phyloP scores from a whole-genome alignment of 2,888 invertebrate species.

The Monochamus alternatus region DNA sequence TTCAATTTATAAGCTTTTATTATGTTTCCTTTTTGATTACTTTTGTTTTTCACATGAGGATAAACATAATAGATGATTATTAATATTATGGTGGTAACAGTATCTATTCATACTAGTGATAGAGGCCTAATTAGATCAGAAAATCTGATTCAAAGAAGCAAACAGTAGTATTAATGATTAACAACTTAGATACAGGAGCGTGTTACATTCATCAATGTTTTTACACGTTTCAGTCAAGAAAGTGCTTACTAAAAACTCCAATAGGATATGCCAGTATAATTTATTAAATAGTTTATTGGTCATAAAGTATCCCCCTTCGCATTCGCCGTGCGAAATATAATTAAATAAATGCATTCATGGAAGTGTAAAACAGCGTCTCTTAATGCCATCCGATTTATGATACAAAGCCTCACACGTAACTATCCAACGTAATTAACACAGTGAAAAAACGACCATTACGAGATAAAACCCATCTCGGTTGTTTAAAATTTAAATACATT shows the following conservation, averaged over 20 bases:
- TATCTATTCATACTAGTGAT: too few species aligned
- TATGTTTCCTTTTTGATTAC: too few species aligned
- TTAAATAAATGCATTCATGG: slow-evolving; percentile 39
- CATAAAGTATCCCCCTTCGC: slow-evolving; percentile 22
- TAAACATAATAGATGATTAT: too few species aligned
- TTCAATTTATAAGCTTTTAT: too few species aligned
- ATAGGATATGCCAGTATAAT: slow-evolving; percentile 21
- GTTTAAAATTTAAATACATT: slow-evolving; percentile 34
- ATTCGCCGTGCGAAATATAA: slow-evolving; percentile 29
- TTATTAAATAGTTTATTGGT: slow-evolving; percentile 36
- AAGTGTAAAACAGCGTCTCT: slow-evolving; percentile 32
- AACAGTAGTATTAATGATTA: background rate
- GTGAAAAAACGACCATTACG: slow-evolving; percentile 25
- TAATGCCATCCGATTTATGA: slow-evolving; percentile 38
- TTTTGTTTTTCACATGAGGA: too few species aligned
- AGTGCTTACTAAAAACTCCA: background rate
- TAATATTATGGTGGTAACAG: too few species aligned
- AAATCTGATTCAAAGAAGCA: background rate
- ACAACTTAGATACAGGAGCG: background rate
- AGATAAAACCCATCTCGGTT: slow-evolving; percentile 31
- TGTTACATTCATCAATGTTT: background rate
- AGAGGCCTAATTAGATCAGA: too few species aligned
- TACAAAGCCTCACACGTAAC: slow-evolving; percentile 21
- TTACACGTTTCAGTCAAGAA: background rate
- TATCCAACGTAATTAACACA: slow-evolving; percentile 33